Evolutionary conservation across 37 sponge, comb jelly and placozoan species (phyloP), one percentile per base, ranked within the genome.

Genomic region (Agelas oroides): DNA sequence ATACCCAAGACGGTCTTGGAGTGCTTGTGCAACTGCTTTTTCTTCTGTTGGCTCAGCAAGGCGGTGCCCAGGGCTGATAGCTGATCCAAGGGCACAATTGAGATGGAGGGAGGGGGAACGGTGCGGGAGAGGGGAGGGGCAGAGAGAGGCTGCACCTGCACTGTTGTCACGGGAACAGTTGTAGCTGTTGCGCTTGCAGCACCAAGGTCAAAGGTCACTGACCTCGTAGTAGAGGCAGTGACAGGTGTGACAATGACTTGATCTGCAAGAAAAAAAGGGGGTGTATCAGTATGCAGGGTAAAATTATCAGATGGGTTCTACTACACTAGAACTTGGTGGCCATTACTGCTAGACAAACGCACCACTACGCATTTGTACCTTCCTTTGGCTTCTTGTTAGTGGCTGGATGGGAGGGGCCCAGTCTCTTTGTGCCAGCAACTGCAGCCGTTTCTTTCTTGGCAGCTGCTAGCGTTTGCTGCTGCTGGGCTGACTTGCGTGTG

Each of bases 171-270:
- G 41, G 72, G 72, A 38, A 21, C n/a, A 1, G 75, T 34, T 27
- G 57, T 68, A 2, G 62, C 19, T 5, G 12, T 13, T n/a, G n/a
- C n/a, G n/a, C n/a, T n/a, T n/a, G 20, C 34, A 19, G 6, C 5
- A 3, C 69, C 12, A 56, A 82, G 83, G 53, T 82, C 59, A 46
- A 82, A 82, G 27, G 60, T 73, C 16, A 82, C 83, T 36, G 73
- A 61, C 63, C 71, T 82, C 1, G 66, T 39, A 25, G 65, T 52
- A 20, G 33, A 56, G 5, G 13, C 25, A 23, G 30, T 64, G 34
- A 64, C n/a, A 36, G 78, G 46, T 46, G 21, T 3, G 65, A 13
- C 15, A 33, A 52, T n/a, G 21, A 15, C 65, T 11, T 25, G 19
- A 3, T 6, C 65, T 79, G 53, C 39, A 40, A 30, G 20, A 31